A percentile compares a stretch with the other conserved stretches of the same genome.
Conservation (phyloP, 2,113 vertebrate genomes). For the Gopherus evgoodei region DNA sequence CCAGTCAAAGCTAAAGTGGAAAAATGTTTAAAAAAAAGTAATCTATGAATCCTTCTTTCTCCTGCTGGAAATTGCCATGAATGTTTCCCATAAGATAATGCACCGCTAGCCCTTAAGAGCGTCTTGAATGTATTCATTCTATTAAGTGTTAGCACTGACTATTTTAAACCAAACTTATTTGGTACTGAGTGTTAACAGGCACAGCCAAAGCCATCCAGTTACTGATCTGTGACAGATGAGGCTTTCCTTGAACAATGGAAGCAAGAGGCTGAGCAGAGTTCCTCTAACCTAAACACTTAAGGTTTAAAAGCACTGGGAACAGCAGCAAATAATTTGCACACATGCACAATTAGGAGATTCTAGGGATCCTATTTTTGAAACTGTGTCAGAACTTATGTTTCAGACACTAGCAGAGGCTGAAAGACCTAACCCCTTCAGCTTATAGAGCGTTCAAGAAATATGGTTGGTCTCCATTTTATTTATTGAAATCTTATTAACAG, state of each 20-base stretch:
- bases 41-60: neutral
- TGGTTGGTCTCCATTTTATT: neutral
- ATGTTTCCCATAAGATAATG: neutral
- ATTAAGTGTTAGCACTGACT: neutral
- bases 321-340: neutral
- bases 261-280: neutral
- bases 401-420: neutral
- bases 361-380: neutral
- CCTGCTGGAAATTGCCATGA: neutral
- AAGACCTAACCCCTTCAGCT: neutral
- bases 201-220: fast-evolving
- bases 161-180: neutral
- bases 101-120: neutral
- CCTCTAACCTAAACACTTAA: neutral
- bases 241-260: neutral
- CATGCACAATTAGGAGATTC: fast-evolving
- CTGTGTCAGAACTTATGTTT: neutral
- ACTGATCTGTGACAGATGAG: neutral
- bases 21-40: neutral
- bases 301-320: neutral
- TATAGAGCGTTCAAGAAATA: neutral
- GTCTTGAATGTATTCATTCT: neutral
- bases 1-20: neutral
- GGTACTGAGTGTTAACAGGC: neutral
- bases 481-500: neutral